Conservation (phyloP, 2,113 vertebrate species). For the Cavia porcellus region DNA sequence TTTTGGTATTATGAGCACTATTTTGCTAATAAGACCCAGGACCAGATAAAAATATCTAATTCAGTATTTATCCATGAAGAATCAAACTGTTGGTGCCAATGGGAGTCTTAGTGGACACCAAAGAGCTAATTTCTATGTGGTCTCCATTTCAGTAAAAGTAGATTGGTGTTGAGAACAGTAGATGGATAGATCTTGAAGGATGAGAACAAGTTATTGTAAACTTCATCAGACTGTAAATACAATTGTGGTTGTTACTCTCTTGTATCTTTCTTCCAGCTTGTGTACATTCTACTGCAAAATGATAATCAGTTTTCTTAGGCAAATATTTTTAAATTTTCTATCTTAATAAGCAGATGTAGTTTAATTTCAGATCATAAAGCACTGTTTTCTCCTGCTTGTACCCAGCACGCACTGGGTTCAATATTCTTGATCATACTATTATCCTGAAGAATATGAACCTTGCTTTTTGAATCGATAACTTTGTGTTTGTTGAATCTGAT, state of each 20-base stretch:
- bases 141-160: conserved; percentile 40
- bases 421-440: neutral
- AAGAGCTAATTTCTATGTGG: neutral
- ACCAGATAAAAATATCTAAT: neutral
- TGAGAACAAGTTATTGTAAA: conserved; percentile 52
- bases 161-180: neutral
- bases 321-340: neutral
- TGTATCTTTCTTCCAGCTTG: neutral
- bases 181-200: neutral
- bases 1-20: neutral
- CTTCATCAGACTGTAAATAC: neutral
- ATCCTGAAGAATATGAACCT: neutral
- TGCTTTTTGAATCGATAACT: neutral
- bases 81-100: neutral
- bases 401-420: neutral
- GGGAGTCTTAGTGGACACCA: neutral
- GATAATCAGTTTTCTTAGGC: conserved; percentile 4
- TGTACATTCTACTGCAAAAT: conserved; percentile 11
- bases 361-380: neutral
- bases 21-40: neutral
- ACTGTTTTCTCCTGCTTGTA: neutral
- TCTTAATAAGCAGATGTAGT: neutral
- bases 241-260: neutral
- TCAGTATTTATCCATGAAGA: neutral
- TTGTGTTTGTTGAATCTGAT: neutral